A percentile compares a stretch with the other conserved stretches of the same genome.
phyloP scores from a whole-genome alignment of 2,797 vertebrate genomes.

The Valencia hispanica region DNA sequence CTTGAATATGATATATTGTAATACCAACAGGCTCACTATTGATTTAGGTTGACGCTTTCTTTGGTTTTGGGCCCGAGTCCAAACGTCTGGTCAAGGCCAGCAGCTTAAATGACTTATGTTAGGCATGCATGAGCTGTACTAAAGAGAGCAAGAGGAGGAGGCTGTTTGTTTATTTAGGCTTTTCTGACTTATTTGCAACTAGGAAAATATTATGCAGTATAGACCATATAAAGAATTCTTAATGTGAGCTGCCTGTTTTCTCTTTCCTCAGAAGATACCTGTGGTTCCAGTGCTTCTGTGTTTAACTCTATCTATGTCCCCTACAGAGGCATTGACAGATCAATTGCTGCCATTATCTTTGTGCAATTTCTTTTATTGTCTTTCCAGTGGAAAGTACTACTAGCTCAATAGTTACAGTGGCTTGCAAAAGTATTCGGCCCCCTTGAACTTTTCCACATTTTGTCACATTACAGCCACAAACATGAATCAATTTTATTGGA shows the following conservation, averaged over 20 bases:
- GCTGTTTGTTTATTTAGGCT: conserved; percentile 22
- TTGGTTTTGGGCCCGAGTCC: conserved; percentile 54
- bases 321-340: neutral
- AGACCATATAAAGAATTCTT: neutral
- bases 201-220: conserved; percentile 8
- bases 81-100: conserved; percentile 44
- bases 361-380: neutral
- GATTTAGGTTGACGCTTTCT: conserved; percentile 56
- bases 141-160: conserved; percentile 30
- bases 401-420: neutral
- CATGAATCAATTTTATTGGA: too few relatives aligned
- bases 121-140: conserved; percentile 44
- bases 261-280: neutral
- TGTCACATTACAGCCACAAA: too few relatives aligned
- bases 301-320: neutral
- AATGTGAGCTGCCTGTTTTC: neutral
- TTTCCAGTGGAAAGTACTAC: neutral
- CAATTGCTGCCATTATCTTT: neutral
- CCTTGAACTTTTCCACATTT: too few relatives aligned
- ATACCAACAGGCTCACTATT: conserved; percentile 50
- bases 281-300: neutral
- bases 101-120: conserved; percentile 56
- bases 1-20: conserved; percentile 67
- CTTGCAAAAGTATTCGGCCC: too few relatives aligned
- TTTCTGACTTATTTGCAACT: conserved; percentile 24